Evolutionary conservation across 2,888 invertebrate species (phyloP), one percentile per base, ranked within the genome.

Genomic region (Tholera decimalis): DNA sequence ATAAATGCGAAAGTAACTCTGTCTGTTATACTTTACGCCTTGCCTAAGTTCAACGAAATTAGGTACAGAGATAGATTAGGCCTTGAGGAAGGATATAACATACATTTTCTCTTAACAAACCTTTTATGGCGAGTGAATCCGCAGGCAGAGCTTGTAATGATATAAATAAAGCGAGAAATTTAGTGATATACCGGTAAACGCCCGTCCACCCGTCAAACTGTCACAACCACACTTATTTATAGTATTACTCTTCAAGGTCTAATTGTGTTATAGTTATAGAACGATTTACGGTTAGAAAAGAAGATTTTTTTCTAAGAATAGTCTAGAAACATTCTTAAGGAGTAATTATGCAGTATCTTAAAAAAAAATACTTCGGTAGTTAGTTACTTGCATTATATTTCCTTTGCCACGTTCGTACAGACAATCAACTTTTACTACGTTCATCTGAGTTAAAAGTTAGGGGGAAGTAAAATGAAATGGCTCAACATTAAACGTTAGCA

Each of bases 361-460:
- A 7, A 49, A 41, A 47, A n/a, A 28, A n/a, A n/a, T 37, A 24
- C 11, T 43, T 35, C 35, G 15, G 35, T 24, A 39, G 11, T 13
- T 41, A 20, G 33, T 35, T 24, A 59, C 46, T 65, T 54, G 62
- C 35, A 51, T 65, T 65, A 60, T 39, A 47, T 54, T 63, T 65
- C 30, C 54, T 57, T 43, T 41, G 57, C 53, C 71, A 66, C 63
- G 66, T 65, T 73, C 61, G 64, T 43, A 61, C 61, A 73, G 55
- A 61, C 73, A 80, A 76, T 74, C 63, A 63, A 67, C 62, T 79
- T 80, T 81, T 82, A 83, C 64, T 72, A 71, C 79, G 57, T 80
- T 83, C 79, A 77, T 79, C 72, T 61, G 67, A 73, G 77, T 70
- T 72, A 61, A 70, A 76, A 81, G 70, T 75, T 60, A 70, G 47